phyloP scores from a whole-genome alignment of 2,888 invertebrate species.

The Amphipyra tragopoginis region DNA sequence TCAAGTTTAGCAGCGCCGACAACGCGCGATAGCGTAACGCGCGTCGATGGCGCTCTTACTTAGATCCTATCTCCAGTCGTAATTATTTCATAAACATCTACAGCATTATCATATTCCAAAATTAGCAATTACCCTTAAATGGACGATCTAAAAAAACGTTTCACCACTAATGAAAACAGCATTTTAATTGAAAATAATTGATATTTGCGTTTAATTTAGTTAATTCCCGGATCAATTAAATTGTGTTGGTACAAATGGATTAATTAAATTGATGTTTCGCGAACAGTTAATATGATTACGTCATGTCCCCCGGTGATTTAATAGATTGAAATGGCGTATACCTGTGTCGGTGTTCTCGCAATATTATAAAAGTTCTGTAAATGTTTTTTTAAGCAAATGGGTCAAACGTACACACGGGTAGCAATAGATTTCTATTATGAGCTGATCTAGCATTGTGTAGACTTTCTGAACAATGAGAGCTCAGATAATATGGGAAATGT shows the following conservation, averaged over 20 bases:
- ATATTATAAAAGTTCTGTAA: neutral
- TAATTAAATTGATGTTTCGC: constrained; percentile 16
- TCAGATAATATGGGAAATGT: no score
- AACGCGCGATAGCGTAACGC: no score
- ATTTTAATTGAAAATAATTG: constrained; percentile 20
- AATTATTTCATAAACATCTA: no score
- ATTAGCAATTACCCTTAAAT: neutral
- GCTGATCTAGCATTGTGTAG: no score
- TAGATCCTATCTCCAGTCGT: no score
- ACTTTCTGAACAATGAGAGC: no score
- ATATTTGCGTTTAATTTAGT: constrained; percentile 33
- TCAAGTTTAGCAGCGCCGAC: no score
- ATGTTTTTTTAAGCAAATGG: no score
- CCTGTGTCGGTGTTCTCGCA: neutral
- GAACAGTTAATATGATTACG: constrained; percentile 17
- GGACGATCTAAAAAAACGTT: neutral
- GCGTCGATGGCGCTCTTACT: no score
- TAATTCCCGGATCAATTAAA: constrained; percentile 36
- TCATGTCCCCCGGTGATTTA: constrained; percentile 4
- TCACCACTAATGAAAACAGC: constrained; percentile 1
- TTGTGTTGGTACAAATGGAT: constrained; percentile 21
- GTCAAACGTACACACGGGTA: no score
- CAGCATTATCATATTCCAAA: no score
- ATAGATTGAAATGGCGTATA: constrained; percentile 3
- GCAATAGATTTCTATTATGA: no score